These are phyloP conservation scores for Amphiura filiformis DNA, from an alignment of 35 echinoderm and acorn worm genomes.

Conservation along the genomic window DNA sequence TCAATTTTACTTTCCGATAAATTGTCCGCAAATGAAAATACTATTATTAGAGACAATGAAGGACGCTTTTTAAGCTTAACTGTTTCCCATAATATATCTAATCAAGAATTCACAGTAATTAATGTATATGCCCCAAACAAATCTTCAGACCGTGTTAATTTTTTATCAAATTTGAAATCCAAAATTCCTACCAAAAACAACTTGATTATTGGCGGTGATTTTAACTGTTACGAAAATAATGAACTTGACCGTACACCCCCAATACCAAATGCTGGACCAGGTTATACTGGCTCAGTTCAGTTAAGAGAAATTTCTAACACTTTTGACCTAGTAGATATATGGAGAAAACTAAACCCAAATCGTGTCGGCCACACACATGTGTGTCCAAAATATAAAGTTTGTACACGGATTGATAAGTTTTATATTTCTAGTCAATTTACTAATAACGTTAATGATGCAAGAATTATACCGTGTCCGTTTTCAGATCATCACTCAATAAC, in stretches of 20 bases:
- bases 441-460: background rate
- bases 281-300: background rate
- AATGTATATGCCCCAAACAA: constrained; percentile 12
- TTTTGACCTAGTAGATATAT: background rate
- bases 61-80: no score
- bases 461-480: background rate
- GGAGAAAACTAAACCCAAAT: background rate
- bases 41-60: no score
- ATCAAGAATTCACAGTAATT: no score
- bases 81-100: no score
- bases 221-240: constrained; percentile 18
- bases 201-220: constrained; percentile 11
- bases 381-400: background rate
- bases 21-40: no score
- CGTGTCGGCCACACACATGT: background rate
- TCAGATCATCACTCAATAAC: constrained; percentile 16
- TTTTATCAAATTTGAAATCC: background rate
- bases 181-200: background rate
- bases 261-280: background rate
- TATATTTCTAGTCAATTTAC: background rate
- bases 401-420: constrained; percentile 9
- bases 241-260: no score
- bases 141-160: background rate
- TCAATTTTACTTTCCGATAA: no score
- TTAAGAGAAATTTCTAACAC: background rate